Conservation (phyloP, 2,888 invertebrate genomes). For the Agrotis puta region DNA sequence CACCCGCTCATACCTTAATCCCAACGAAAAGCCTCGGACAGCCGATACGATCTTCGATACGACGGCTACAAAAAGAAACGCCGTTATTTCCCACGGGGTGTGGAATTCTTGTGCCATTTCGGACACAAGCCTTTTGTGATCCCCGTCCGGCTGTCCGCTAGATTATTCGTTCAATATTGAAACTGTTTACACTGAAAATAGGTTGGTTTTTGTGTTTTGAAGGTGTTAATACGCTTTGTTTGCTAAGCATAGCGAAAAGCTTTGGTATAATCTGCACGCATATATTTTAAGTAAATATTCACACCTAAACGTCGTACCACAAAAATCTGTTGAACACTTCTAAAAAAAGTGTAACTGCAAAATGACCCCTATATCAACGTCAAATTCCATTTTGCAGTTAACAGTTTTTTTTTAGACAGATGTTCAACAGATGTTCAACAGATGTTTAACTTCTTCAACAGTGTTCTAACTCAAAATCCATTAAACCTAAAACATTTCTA, state of each 20-base stretch:
- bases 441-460: neutral
- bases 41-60: slow-evolving; percentile 83
- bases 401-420: no score
- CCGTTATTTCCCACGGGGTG: slow-evolving; percentile 89
- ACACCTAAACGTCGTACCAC: no score
- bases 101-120: slow-evolving; percentile 76
- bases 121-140: slow-evolving; percentile 70
- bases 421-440: no score
- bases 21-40: slow-evolving; percentile 66
- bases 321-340: no score
- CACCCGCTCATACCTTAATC: slow-evolving; percentile 46
- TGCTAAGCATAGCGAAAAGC: neutral
- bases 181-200: slow-evolving; percentile 59
- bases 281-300: neutral
- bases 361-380: no score
- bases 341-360: no score
- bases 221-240: neutral
- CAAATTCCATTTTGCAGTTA: no score
- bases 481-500: neutral
- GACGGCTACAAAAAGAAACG: slow-evolving; percentile 81
- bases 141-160: slow-evolving; percentile 61
- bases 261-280: neutral
- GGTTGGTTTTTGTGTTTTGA: neutral
- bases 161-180: slow-evolving; percentile 73
- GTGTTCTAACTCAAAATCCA: neutral